A percentile compares a stretch with the other conserved stretches of the same genome.
Evolutionary conservation across 2,888 invertebrate genomes (phyloP).

Genomic region (Tipula vernalis): DNA sequence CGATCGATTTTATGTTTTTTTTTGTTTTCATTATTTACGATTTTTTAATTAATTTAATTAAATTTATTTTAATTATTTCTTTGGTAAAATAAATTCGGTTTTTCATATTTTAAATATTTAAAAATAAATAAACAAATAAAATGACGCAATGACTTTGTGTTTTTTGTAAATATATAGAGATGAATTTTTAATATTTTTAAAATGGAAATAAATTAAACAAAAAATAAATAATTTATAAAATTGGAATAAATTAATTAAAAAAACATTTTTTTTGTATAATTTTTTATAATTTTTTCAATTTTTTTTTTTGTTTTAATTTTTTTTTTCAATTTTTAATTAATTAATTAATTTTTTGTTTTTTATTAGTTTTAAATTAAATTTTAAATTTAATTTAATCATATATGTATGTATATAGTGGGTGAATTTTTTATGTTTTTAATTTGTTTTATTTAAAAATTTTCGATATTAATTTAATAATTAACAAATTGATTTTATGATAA

Average conservation of each 20-base stretch:
- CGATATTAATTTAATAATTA: constrained; percentile 39
- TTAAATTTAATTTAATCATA: constrained; percentile 6
- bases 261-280: background rate
- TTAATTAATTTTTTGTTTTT: background rate
- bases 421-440: constrained; percentile 12
- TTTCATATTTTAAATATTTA: background rate
- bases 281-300: background rate
- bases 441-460: constrained; percentile 34
- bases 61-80: background rate
- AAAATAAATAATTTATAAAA: background rate
- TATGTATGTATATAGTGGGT: constrained; percentile 16
- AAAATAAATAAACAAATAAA: background rate
- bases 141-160: background rate
- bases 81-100: background rate
- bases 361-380: background rate
- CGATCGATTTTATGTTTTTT: background rate
- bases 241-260: background rate
- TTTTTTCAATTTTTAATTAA: background rate
- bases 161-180: background rate
- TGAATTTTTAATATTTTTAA: background rate
- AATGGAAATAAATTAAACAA: background rate
- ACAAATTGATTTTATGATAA: constrained; percentile 40
- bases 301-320: background rate
- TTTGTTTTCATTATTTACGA: background rate
- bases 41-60: background rate